Percentiles rank a stretch among this genome's conserved stretches.
These are phyloP conservation scores for Dasyurus viverrinus DNA, from an alignment of 2,113 vertebrate genomes.

Conservation along the genomic window DNA sequence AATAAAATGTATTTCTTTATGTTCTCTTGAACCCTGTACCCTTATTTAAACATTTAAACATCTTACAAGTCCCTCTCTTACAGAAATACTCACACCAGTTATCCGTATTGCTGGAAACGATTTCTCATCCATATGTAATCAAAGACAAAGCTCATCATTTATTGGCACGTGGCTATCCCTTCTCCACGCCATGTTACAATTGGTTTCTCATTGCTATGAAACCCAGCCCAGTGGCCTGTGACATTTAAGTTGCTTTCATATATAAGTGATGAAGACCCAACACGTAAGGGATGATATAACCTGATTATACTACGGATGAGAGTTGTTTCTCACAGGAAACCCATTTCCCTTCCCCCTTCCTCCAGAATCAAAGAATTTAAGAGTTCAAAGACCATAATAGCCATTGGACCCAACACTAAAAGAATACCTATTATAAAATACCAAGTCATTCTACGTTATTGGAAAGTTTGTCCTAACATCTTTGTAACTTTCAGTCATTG, in stretches of 20 bases:
- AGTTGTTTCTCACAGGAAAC: background rate
- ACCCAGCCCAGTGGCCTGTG: too few relatives aligned
- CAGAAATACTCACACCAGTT: background rate
- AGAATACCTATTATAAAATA: background rate
- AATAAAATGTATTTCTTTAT: background rate
- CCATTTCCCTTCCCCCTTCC: background rate
- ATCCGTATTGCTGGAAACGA: background rate
- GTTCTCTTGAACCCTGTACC: background rate
- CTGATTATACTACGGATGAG: background rate
- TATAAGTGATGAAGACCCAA: background rate
- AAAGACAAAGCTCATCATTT: background rate
- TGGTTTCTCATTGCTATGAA: too few relatives aligned
- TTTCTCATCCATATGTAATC: background rate
- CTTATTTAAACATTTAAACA: background rate
- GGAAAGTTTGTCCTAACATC: background rate
- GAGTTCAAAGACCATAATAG: background rate
- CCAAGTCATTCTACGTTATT: background rate
- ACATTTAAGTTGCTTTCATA: too few relatives aligned
- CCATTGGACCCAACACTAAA: background rate
- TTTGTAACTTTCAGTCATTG: background rate
- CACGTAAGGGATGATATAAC: background rate
- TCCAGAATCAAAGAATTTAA: background rate
- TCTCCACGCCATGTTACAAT: too few relatives aligned
- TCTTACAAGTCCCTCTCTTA: background rate
- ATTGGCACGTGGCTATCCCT: background rate